These are phyloP conservation scores for Saimiri boliviensis DNA, from an alignment of 2,113 vertebrate genomes.

Conservation along the genomic window DNA sequence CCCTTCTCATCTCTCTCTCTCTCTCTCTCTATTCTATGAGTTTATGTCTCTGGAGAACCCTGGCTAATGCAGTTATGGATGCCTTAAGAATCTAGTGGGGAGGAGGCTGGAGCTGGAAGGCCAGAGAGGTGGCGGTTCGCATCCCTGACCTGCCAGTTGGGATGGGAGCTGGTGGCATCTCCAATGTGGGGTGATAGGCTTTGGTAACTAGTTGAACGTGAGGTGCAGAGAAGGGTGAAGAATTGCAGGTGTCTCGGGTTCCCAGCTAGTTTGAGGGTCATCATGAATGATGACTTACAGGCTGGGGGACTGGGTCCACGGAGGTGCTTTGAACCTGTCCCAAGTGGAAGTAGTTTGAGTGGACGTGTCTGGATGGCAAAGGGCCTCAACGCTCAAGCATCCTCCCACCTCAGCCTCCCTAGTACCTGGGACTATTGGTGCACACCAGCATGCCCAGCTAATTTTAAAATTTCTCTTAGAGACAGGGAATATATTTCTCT, in stretches of 20 bases:
- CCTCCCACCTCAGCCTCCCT: neutral
- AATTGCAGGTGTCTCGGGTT: neutral
- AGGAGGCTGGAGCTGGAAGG: neutral
- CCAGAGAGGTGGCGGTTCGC: neutral
- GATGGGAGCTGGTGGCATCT: neutral
- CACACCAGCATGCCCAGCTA: neutral
- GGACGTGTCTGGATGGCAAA: neutral
- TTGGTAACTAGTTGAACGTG: neutral
- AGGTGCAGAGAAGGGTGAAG: neutral
- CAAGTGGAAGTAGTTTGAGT: neutral
- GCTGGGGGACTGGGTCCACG: neutral
- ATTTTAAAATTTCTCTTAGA: neutral
- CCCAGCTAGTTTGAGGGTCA: neutral
- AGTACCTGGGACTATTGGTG: neutral
- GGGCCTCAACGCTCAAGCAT: neutral
- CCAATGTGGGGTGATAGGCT: neutral
- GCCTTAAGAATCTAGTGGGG: neutral
- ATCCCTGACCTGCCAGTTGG: neutral
- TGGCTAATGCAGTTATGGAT: neutral
- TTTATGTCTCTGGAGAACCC: neutral
- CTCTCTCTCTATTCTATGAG: neutral
- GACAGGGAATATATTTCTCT: neutral
- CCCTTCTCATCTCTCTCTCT: neutral
- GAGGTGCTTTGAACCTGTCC: neutral
- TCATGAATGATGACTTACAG: neutral